These are phyloP conservation scores for Leucosticte australis DNA, from an alignment of 2,113 vertebrate species.

Conservation along the genomic window DNA sequence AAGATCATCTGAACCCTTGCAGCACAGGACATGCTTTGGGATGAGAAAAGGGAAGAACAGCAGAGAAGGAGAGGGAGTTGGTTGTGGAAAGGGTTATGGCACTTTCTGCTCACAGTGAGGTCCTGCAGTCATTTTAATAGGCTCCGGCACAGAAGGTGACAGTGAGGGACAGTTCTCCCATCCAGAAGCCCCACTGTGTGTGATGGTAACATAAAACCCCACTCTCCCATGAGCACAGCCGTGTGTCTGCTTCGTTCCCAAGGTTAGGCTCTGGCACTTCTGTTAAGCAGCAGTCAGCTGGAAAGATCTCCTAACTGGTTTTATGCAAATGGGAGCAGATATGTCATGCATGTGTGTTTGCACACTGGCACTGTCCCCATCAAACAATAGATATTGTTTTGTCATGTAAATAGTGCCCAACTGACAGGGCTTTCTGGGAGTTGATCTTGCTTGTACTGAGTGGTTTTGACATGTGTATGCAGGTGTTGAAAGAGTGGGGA, in stretches of 20 bases:
- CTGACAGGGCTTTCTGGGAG: not conserved
- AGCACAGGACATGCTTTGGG: not conserved
- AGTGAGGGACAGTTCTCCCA: not conserved
- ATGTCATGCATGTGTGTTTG: not conserved
- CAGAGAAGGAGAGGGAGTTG: not conserved
- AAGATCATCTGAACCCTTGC: not conserved
- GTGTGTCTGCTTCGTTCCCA: not conserved
- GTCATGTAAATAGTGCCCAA: conserved; percentile 25
- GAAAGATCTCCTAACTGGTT: conserved; percentile 9
- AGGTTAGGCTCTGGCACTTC: not conserved
- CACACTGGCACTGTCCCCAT: not conserved
- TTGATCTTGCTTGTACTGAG: not conserved
- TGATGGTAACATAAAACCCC: not conserved
- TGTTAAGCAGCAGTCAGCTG: conserved; percentile 39
- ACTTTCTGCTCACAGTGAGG: not conserved
- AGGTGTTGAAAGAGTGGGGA: not conserved
- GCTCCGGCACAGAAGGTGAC: not conserved
- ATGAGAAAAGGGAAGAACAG: not conserved
- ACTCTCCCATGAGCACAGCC: not conserved
- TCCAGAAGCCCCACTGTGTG: not conserved
- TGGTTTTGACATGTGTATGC: not conserved
- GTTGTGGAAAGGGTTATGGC: not conserved
- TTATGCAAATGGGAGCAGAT: not conserved
- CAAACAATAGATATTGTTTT: conserved; percentile 10
- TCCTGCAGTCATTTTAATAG: not conserved